These are phyloP conservation scores for Regulus satrapa DNA, from an alignment of 2,113 vertebrate species.

Conservation along the genomic window DNA sequence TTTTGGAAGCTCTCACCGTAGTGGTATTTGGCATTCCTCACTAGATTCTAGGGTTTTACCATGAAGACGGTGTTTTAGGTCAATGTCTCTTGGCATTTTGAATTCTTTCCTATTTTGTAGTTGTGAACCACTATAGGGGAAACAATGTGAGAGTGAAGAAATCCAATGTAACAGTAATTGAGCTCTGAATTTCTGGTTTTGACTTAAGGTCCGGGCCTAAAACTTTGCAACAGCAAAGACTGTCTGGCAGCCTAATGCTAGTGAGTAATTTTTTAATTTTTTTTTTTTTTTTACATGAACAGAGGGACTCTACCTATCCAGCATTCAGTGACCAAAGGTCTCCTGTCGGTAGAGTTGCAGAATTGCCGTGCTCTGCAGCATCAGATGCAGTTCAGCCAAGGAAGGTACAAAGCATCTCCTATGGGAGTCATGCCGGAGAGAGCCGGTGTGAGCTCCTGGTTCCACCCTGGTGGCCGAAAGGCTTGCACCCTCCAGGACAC, in stretches of 20 bases:
- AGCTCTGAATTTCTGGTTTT: background rate
- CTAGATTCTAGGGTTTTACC: background rate
- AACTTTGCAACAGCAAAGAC: background rate
- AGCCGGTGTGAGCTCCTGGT: background rate
- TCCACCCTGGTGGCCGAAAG: accelerated
- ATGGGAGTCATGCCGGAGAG: too few relatives aligned
- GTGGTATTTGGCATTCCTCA: background rate
- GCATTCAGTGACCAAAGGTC: background rate
- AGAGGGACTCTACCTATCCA: background rate
- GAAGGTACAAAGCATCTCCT: background rate
- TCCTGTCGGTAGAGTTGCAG: background rate
- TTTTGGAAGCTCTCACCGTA: background rate
- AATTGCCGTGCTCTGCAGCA: background rate
- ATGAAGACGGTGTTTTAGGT: background rate
- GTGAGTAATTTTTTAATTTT: too few relatives aligned
- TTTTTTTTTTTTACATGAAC: background rate
- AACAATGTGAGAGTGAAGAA: background rate
- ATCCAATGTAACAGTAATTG: background rate
- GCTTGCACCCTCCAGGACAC: background rate
- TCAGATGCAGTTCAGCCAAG: background rate
- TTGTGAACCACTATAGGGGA: background rate
- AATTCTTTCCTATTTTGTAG: background rate
- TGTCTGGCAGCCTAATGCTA: background rate
- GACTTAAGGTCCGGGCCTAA: background rate
- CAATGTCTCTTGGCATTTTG: background rate